A percentile compares a stretch with the other conserved stretches of the same genome.
Evolutionary conservation across 2,888 invertebrate species (phyloP).

Genomic region (Drosophila bunnanda): DNA sequence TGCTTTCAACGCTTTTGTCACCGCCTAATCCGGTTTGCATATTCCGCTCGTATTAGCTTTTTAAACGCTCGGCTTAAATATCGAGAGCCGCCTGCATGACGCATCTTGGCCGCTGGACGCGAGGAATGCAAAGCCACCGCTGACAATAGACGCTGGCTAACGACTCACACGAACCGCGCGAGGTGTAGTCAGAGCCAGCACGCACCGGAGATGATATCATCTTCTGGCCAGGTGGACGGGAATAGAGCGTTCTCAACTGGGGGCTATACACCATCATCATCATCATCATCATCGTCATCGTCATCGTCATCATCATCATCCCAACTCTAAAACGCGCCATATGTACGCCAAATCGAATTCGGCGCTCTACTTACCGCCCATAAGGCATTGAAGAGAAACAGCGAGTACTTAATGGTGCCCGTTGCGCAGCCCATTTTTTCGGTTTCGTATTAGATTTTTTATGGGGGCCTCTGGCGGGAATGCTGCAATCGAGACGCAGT

Average conservation of each 20-base stretch:
- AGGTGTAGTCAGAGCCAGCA: conserved; percentile 56
- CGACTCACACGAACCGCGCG: conserved; percentile 19
- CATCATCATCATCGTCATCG: conserved; percentile 4
- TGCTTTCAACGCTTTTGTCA: conserved; percentile 22
- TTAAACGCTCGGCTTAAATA: conserved; percentile 50
- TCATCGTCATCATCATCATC: not conserved
- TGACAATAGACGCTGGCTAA: conserved; percentile 56
- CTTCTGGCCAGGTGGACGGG: conserved; percentile 48
- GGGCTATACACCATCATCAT: not conserved
- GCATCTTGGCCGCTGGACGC: conserved; percentile 50
- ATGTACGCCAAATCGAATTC: conserved; percentile 48
- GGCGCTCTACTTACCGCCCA: conserved; percentile 79
- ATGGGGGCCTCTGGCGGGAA: conserved; percentile 8
- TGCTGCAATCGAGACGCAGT: conserved; percentile 18
- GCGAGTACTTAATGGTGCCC: conserved; percentile 75
- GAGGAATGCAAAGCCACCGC: conserved; percentile 59
- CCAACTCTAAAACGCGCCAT: conserved; percentile 34
- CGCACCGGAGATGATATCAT: conserved; percentile 80
- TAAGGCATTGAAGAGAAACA: conserved; percentile 78
- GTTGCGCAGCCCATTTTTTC: conserved; percentile 79
- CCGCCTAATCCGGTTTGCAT: conserved; percentile 67
- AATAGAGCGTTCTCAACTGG: conserved; percentile 5
- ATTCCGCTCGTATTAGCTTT: conserved; percentile 33
- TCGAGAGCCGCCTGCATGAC: conserved; percentile 64
- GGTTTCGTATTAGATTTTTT: not conserved